Percentiles rank a stretch among this genome's conserved stretches.
Evolutionary conservation across 2,113 vertebrate species (phyloP).

Genomic region (Porphyrio hochstetteri): DNA sequence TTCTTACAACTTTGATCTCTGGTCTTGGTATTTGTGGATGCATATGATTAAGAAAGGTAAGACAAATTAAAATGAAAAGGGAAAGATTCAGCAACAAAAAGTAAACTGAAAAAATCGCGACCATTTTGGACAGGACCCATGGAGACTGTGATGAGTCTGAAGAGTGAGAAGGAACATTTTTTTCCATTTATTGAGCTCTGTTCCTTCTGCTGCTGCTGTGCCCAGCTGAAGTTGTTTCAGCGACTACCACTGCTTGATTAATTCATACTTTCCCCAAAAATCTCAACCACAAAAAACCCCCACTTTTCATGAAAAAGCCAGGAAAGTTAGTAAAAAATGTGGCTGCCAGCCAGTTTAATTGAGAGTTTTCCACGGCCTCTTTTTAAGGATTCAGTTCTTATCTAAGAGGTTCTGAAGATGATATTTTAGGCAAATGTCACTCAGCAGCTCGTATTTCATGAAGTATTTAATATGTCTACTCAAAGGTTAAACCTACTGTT

Average conservation of each 20-base stretch:
- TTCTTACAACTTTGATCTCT: neutral
- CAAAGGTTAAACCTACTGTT: neutral
- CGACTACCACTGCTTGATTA: neutral
- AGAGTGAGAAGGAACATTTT: neutral
- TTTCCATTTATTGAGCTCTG: neutral
- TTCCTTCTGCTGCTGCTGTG: neutral
- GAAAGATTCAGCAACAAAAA: neutral
- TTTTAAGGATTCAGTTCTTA: neutral
- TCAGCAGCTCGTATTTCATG: neutral
- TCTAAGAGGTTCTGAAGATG: neutral
- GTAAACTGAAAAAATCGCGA: neutral
- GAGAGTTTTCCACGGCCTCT: neutral
- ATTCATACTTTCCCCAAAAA: neutral
- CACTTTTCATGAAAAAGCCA: neutral
- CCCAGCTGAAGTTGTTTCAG: neutral
- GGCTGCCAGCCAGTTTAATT: neutral
- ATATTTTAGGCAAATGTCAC: slow-evolving; percentile 20
- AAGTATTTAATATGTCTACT: neutral
- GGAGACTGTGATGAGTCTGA: neutral
- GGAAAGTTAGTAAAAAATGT: neutral
- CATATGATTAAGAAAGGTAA: neutral
- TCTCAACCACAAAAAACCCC: neutral
- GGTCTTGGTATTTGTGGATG: neutral
- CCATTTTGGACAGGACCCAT: fast-evolving
- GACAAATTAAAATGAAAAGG: neutral